Conservation (phyloP, 2,113 vertebrate species). For the Malurus cyaneus region DNA sequence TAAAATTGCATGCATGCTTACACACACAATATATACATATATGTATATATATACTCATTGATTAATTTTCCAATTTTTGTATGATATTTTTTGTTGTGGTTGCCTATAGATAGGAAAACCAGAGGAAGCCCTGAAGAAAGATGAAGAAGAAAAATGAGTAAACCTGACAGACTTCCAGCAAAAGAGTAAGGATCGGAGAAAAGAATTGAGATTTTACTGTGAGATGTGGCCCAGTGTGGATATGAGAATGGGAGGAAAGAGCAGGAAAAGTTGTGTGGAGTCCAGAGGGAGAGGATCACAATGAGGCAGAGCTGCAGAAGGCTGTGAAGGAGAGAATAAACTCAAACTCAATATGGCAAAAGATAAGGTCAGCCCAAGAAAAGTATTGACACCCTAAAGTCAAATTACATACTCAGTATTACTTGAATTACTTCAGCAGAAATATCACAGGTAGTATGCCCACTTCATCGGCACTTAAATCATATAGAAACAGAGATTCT, state of each 20-base stretch:
- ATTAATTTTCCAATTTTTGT: not conserved
- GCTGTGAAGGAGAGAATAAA: not conserved
- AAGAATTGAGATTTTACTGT: not conserved
- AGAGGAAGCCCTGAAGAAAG: not conserved
- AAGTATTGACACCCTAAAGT: not conserved
- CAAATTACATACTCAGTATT: not conserved
- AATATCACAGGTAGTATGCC: not conserved
- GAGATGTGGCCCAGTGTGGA: not conserved
- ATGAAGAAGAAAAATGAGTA: not conserved
- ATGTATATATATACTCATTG: fast-evolving
- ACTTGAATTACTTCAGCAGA: not conserved
- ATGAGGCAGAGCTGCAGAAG: not conserved
- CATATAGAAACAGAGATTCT: not conserved
- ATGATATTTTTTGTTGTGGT: not conserved
- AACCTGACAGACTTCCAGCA: not conserved
- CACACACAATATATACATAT: not conserved
- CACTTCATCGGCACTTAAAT: not conserved
- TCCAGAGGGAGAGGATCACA: not conserved
- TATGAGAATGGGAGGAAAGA: not conserved
- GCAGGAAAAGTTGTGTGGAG: not conserved
- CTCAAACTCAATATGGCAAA: not conserved
- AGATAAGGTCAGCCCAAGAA: not conserved
- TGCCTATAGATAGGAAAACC: not conserved
- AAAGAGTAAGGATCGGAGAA: not conserved
- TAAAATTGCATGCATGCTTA: not conserved